A percentile compares a stretch with the other conserved stretches of the same genome.
phyloP scores from a whole-genome alignment of 2,113 vertebrate species.

The Tachuris rubrigastra region DNA sequence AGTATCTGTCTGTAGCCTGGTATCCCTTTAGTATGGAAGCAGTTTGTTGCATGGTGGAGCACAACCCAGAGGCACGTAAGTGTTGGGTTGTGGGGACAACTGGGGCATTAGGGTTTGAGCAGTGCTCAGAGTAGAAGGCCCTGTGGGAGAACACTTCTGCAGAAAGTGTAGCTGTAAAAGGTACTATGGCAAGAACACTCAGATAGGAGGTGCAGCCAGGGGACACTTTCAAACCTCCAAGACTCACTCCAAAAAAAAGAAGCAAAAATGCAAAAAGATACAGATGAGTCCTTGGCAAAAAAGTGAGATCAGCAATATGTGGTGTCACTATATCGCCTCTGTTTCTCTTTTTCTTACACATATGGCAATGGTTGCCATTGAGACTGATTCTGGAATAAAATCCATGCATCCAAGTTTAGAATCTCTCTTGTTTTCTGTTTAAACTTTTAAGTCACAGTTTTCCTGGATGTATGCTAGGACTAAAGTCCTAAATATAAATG shows the following conservation, averaged over 20 bases:
- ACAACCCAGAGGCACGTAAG: not conserved
- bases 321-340: not conserved
- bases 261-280: not conserved
- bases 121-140: not conserved
- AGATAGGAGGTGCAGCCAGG: not conserved
- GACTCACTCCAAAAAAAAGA: not conserved
- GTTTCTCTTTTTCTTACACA: not conserved
- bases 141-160: not conserved
- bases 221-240: not conserved
- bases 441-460: not conserved
- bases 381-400: not conserved
- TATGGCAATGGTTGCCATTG: not conserved
- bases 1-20: not conserved
- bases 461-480: not conserved
- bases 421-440: not conserved
- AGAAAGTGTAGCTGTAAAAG: not conserved
- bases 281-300: not conserved
- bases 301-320: not conserved
- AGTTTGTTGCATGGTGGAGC: not conserved
- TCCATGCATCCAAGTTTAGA: not conserved
- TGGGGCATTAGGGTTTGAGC: not conserved
- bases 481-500: conserved; percentile 25
- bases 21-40: not conserved
- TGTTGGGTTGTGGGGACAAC: not conserved
- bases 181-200: not conserved